Conservation (phyloP, 2,888 invertebrate genomes). For the Drosophila mimica region DNA sequence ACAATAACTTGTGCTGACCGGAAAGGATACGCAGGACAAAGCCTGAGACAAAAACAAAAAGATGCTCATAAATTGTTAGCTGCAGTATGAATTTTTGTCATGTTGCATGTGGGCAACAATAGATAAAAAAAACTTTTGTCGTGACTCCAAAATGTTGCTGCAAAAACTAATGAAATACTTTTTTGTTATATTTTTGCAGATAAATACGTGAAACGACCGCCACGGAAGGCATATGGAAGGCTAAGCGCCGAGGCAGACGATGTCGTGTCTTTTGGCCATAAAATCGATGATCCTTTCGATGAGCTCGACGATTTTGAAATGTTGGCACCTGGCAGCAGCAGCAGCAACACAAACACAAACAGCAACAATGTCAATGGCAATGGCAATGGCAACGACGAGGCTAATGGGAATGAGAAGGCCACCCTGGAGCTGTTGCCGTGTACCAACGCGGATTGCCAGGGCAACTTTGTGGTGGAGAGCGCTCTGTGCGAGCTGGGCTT, state of each 20-base stretch:
- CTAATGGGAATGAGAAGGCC: slow-evolving; percentile 52
- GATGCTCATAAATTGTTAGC: slow-evolving; percentile 58
- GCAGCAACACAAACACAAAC: slow-evolving; percentile 23
- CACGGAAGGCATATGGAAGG: slow-evolving; percentile 84
- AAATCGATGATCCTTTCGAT: slow-evolving; percentile 84
- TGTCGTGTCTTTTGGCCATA: slow-evolving; percentile 81
- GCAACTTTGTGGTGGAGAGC: slow-evolving; percentile 77
- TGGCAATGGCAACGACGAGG: slow-evolving; percentile 50
- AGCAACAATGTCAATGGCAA: slow-evolving; percentile 46
- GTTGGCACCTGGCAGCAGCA: slow-evolving; percentile 74
- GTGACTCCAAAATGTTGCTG: slow-evolving; percentile 21
- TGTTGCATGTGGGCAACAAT: slow-evolving; percentile 25
- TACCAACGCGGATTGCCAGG: slow-evolving; percentile 77
- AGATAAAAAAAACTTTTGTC: slow-evolving; percentile 29
- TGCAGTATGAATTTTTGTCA: slow-evolving; percentile 43
- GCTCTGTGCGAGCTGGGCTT: slow-evolving; percentile 82
- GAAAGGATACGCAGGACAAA: slow-evolving; percentile 19
- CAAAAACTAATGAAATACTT: slow-evolving; percentile 41
- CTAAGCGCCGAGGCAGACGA: slow-evolving; percentile 84
- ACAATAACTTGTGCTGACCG: slow-evolving; percentile 36
- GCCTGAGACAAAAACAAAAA: slow-evolving; percentile 46
- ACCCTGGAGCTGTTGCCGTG: slow-evolving; percentile 59
- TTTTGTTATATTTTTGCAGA: slow-evolving; percentile 62
- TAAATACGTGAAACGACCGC: slow-evolving; percentile 85
- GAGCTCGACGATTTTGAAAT: slow-evolving; percentile 84